These are phyloP conservation scores for Cephus pulcher DNA, from an alignment of 2,888 invertebrate species.

Conservation along the genomic window DNA sequence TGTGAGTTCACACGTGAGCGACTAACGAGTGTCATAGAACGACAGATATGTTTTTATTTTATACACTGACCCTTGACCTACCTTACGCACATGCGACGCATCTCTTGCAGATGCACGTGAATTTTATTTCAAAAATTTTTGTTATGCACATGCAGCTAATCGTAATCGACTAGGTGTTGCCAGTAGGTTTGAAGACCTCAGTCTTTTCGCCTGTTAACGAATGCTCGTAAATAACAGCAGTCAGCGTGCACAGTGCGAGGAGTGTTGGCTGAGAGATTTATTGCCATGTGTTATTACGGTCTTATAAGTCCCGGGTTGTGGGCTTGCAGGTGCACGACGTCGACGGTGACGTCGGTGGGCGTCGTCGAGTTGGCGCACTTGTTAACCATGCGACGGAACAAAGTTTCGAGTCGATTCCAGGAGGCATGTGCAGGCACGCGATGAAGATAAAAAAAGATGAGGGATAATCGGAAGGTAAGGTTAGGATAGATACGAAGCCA, in stretches of 20 bases:
- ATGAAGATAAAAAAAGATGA: background rate
- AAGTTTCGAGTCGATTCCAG: background rate
- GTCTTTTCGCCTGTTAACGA: slow-evolving; percentile 45
- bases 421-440: background rate
- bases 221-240: slow-evolving; percentile 52
- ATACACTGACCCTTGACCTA: background rate
- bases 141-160: background rate
- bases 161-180: background rate
- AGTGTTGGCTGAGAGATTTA: slow-evolving; percentile 52
- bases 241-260: slow-evolving; percentile 38
- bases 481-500: slow-evolving; percentile 22
- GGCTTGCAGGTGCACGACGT: background rate
- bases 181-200: background rate
- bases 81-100: background rate
- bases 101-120: too few relatives aligned
- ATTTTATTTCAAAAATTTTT: too few relatives aligned
- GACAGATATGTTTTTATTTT: background rate
- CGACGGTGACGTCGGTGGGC: background rate
- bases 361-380: background rate
- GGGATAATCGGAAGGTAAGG: background rate
- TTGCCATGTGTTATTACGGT: slow-evolving; percentile 29
- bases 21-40: background rate
- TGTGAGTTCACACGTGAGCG: background rate
- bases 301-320: background rate
- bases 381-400: background rate